phyloP scores from a whole-genome alignment of 1,140 invertebrate species.

The Thalassaphorura encarpata region DNA sequence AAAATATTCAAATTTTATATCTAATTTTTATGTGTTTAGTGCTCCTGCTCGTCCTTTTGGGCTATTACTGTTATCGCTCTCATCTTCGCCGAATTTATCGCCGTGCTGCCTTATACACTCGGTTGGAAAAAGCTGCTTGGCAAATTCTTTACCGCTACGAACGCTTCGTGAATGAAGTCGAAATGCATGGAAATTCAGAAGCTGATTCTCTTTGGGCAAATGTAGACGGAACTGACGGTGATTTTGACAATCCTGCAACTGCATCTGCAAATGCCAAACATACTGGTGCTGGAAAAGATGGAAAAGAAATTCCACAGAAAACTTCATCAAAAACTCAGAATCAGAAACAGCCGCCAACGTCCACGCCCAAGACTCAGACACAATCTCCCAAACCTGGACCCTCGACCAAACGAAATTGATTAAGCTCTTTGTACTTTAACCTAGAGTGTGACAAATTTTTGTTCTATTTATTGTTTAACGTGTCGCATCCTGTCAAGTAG shows the following conservation, averaged over 20 bases:
- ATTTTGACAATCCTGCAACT: too few species aligned
- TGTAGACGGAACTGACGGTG: background rate
- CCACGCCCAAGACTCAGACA: too few species aligned
- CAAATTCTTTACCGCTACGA: constrained; percentile 14
- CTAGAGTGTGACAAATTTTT: too few species aligned
- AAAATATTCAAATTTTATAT: background rate
- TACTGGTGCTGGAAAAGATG: background rate
- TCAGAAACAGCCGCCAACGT: too few species aligned
- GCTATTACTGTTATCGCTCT: background rate
- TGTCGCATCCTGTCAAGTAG: too few species aligned
- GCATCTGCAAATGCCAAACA: background rate
- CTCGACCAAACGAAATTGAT: too few species aligned
- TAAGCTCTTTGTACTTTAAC: too few species aligned
- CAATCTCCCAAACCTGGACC: too few species aligned
- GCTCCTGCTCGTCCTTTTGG: background rate
- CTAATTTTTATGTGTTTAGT: background rate
- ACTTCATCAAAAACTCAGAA: too few species aligned
- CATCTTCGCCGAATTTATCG: background rate
- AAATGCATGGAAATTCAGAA: background rate
- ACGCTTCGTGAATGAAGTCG: background rate
- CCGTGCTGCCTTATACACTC: constrained; percentile 4
- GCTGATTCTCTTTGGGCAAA: too few species aligned
- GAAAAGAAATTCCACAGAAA: background rate
- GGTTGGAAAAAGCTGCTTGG: constrained; percentile 16
- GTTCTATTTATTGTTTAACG: too few species aligned